Conservation (phyloP, 2,113 vertebrate species). For the Carassius gibelio region DNA sequence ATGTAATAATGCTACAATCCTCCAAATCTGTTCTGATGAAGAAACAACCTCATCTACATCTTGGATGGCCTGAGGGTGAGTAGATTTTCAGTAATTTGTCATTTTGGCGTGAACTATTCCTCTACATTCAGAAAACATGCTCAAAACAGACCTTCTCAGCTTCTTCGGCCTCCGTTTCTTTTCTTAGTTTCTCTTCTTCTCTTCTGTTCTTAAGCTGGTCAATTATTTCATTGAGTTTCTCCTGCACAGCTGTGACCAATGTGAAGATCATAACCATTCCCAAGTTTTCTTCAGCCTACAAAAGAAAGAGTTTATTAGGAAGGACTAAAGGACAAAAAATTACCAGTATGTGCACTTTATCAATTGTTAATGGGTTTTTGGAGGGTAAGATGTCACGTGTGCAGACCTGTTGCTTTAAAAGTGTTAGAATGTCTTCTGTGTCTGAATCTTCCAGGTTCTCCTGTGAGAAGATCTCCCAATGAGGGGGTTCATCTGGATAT, state of each 20-base stretch:
- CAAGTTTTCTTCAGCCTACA: slow-evolving; percentile 91
- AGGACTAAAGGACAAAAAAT: background rate
- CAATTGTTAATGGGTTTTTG: background rate
- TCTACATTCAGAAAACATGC: background rate
- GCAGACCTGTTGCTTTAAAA: slow-evolving; percentile 89
- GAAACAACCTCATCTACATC: background rate
- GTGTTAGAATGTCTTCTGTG: slow-evolving; percentile 78
- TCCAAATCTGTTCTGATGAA: background rate
- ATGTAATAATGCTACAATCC: background rate
- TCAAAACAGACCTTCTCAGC: slow-evolving; percentile 86
- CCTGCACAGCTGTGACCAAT: slow-evolving; percentile 93
- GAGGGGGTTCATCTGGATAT: slow-evolving; percentile 92
- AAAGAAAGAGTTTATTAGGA: background rate
- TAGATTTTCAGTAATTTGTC: background rate
- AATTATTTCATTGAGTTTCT: slow-evolving; percentile 95
- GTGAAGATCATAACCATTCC: slow-evolving; percentile 99
- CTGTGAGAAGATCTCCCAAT: slow-evolving; percentile 90
- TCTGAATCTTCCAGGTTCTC: slow-evolving; percentile 93
- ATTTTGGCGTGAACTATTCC: background rate
- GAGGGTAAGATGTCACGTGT: background rate
- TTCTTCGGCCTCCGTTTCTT: slow-evolving; percentile 92
- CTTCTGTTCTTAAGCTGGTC: slow-evolving; percentile 89
- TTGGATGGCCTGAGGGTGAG: background rate
- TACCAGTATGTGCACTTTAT: background rate
- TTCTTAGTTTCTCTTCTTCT: slow-evolving; percentile 88